These are phyloP conservation scores for Hirtodrosophila histrioides DNA, from an alignment of 2,888 invertebrate species.

Conservation along the genomic window DNA sequence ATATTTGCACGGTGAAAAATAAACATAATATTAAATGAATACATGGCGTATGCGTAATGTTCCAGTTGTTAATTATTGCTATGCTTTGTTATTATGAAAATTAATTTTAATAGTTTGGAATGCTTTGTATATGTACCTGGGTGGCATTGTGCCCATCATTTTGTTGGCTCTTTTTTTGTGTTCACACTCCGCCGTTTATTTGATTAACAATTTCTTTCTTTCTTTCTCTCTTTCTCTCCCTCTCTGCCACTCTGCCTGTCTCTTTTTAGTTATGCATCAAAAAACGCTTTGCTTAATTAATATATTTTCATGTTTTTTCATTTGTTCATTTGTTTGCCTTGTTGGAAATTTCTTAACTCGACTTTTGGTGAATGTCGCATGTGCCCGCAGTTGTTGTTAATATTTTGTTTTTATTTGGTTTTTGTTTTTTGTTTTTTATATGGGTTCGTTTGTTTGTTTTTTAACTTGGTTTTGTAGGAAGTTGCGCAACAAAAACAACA, in stretches of 20 bases:
- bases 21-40: slow-evolving; percentile 45
- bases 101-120: slow-evolving; percentile 60
- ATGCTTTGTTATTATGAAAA: slow-evolving; percentile 51
- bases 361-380: slow-evolving; percentile 85
- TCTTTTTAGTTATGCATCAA: slow-evolving; percentile 41
- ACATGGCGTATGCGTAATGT: slow-evolving; percentile 70
- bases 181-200: slow-evolving; percentile 54
- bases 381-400: slow-evolving; percentile 73
- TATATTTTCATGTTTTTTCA: slow-evolving; percentile 46
- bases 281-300: slow-evolving; percentile 60
- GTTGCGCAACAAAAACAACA: slow-evolving; percentile 69
- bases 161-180: slow-evolving; percentile 76
- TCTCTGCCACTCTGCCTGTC: slow-evolving; percentile 18
- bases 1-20: slow-evolving; percentile 52
- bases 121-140: slow-evolving; percentile 83
- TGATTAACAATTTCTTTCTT: slow-evolving; percentile 42
- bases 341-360: slow-evolving; percentile 52
- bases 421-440: slow-evolving; percentile 47
- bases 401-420: slow-evolving; percentile 18
- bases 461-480: slow-evolving; percentile 43
- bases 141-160: slow-evolving; percentile 85
- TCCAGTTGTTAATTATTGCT: slow-evolving; percentile 57
- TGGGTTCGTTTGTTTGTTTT: slow-evolving; percentile 41
- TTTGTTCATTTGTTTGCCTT: slow-evolving; percentile 46
- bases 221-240: slow-evolving; percentile 29